Percentiles rank a stretch among this genome's conserved stretches.
These are phyloP conservation scores for Gnathonemus longibarbis DNA, from an alignment of 2,113 vertebrate species.

Conservation along the genomic window DNA sequence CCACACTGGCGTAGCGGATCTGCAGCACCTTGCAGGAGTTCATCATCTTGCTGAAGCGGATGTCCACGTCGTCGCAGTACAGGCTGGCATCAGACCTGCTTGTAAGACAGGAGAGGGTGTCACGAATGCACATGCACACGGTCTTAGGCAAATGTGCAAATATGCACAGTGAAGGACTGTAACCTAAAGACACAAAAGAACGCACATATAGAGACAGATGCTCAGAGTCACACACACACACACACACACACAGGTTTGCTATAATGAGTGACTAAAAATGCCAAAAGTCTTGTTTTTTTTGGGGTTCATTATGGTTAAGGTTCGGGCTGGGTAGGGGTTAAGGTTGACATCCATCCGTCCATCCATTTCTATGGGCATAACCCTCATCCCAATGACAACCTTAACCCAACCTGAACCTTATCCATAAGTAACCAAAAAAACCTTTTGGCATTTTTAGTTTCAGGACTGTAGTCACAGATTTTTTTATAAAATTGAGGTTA, in stretches of 20 bases:
- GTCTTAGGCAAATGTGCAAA: background rate
- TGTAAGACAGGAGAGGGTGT: constrained; percentile 8
- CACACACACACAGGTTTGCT: background rate
- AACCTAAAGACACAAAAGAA: background rate
- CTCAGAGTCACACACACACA: background rate
- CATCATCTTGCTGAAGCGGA: constrained; percentile 98
- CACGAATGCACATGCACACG: background rate
- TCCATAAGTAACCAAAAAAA: background rate
- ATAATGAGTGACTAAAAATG: too few species aligned
- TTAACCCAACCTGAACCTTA: background rate
- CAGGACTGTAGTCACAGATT: background rate
- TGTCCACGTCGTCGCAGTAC: constrained; percentile 95
- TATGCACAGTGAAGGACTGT: background rate
- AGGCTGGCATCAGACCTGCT: constrained; percentile 86
- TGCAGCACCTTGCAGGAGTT: constrained; percentile 98
- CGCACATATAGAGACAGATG: background rate
- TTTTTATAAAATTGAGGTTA: background rate
- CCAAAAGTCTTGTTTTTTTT: too few species aligned
- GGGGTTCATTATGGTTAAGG: too few species aligned
- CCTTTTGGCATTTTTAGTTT: background rate
- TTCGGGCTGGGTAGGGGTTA: too few species aligned
- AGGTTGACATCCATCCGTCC: background rate
- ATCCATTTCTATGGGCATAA: background rate
- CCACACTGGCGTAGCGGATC: constrained; percentile 93
- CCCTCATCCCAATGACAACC: background rate